These are phyloP conservation scores for Cheilosia vulpina DNA, from an alignment of 2,888 invertebrate genomes.

Conservation along the genomic window DNA sequence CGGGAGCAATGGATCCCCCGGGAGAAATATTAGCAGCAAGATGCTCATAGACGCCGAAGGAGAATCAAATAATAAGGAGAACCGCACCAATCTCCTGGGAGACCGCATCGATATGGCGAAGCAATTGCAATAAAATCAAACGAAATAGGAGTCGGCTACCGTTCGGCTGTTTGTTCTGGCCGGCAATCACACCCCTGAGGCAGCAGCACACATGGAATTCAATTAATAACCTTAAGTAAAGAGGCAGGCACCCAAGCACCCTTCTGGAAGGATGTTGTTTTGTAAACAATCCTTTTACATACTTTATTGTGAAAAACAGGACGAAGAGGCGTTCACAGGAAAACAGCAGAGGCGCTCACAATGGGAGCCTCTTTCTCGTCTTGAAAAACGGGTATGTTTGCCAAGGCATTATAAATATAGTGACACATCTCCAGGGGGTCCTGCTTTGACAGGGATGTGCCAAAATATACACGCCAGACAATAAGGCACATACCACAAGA, in stretches of 20 bases:
- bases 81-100: slow-evolving; percentile 48
- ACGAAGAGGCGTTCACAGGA: slow-evolving; percentile 65
- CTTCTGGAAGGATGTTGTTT: slow-evolving; percentile 61
- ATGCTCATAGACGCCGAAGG: slow-evolving; percentile 65
- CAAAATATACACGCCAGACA: slow-evolving; percentile 62
- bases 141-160: slow-evolving; percentile 69
- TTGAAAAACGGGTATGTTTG: slow-evolving; percentile 66
- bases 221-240: slow-evolving; percentile 74
- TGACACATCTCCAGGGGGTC: slow-evolving; percentile 72
- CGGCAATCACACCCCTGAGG: slow-evolving; percentile 74
- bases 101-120: slow-evolving; percentile 35
- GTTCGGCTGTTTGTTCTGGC: slow-evolving; percentile 61
- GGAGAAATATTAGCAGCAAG: slow-evolving; percentile 71
- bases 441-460: slow-evolving; percentile 64
- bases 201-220: slow-evolving; percentile 61
- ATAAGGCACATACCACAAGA: slow-evolving; percentile 4
- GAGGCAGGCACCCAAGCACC: slow-evolving; percentile 63
- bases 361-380: slow-evolving; percentile 42
- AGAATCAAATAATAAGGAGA: slow-evolving; percentile 24
- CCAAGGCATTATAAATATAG: slow-evolving; percentile 48
- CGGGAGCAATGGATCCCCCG: slow-evolving; percentile 58
- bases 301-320: slow-evolving; percentile 47
- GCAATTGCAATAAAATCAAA: slow-evolving; percentile 72
- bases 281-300: slow-evolving; percentile 70
- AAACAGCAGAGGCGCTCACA: slow-evolving; percentile 39